phyloP scores from a whole-genome alignment of 2,888 invertebrate species.

The Idaea dimidiata region DNA sequence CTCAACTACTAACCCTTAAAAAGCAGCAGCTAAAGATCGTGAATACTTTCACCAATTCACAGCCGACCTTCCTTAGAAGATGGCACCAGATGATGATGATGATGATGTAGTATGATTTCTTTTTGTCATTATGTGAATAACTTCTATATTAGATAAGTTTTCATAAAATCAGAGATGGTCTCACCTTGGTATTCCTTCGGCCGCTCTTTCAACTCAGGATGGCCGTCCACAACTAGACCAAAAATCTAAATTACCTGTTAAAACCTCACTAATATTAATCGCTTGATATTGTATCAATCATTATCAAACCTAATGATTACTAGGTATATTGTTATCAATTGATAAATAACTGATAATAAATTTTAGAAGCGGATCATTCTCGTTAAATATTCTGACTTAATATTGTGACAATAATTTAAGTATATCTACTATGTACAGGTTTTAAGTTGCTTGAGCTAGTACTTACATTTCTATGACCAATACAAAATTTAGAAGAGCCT shows the following conservation, averaged over 20 bases:
- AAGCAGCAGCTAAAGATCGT: too few species aligned
- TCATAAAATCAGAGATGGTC: background rate
- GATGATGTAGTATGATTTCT: background rate
- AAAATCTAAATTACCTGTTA: background rate
- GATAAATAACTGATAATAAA: background rate
- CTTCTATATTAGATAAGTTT: background rate
- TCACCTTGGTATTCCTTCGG: slow-evolving; percentile 10
- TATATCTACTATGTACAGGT: background rate
- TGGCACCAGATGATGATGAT: too few species aligned
- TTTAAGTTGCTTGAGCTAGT: background rate
- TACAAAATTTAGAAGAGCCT: too few species aligned
- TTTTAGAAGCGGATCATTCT: background rate
- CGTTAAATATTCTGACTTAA: background rate
- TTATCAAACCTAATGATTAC: slow-evolving; percentile 2
- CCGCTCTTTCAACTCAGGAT: background rate
- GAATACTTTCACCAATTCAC: too few species aligned
- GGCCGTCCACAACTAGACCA: background rate
- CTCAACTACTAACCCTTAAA: too few species aligned
- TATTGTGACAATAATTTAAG: background rate
- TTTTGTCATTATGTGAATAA: background rate
- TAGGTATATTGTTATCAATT: background rate
- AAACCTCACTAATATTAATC: slow-evolving; percentile 1
- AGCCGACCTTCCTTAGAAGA: too few species aligned
- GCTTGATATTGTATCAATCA: slow-evolving; percentile 1
- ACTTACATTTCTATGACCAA: background rate